Evolutionary conservation across 2,113 vertebrate species (phyloP).

Genomic region (Sapayoa aenigma): DNA sequence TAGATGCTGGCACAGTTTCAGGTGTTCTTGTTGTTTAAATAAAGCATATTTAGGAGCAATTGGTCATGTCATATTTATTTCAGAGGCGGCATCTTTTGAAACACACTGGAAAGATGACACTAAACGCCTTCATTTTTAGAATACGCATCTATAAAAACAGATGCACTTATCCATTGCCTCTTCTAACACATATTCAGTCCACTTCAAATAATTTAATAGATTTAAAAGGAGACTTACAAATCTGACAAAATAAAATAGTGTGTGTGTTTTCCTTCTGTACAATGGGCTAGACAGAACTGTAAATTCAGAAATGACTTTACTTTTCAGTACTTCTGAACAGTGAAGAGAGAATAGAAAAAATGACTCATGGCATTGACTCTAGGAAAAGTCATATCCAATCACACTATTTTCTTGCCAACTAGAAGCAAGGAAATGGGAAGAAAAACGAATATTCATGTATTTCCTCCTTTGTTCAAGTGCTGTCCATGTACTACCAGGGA

Average conservation of each 20-base stretch:
- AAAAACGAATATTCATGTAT: background rate
- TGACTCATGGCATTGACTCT: background rate
- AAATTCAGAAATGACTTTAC: background rate
- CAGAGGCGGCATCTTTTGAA: background rate
- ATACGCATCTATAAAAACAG: background rate
- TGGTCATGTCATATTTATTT: background rate
- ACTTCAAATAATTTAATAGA: background rate
- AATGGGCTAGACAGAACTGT: background rate
- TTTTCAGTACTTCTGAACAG: background rate
- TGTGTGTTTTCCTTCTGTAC: fast-evolving
- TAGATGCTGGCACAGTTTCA: background rate
- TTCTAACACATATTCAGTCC: background rate
- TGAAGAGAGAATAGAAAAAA: background rate
- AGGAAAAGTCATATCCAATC: background rate
- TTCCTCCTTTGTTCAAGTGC: background rate
- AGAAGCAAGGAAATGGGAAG: background rate
- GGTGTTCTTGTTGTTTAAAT: background rate
- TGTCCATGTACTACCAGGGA: background rate
- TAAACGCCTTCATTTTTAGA: background rate
- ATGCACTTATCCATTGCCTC: background rate
- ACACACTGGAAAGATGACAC: background rate
- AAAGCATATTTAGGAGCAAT: background rate
- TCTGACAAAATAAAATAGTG: background rate
- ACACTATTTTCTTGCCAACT: background rate
- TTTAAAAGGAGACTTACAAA: background rate